Evolutionary conservation across 2,113 vertebrate species (phyloP).

Genomic region (Chroicocephalus ridibundus): DNA sequence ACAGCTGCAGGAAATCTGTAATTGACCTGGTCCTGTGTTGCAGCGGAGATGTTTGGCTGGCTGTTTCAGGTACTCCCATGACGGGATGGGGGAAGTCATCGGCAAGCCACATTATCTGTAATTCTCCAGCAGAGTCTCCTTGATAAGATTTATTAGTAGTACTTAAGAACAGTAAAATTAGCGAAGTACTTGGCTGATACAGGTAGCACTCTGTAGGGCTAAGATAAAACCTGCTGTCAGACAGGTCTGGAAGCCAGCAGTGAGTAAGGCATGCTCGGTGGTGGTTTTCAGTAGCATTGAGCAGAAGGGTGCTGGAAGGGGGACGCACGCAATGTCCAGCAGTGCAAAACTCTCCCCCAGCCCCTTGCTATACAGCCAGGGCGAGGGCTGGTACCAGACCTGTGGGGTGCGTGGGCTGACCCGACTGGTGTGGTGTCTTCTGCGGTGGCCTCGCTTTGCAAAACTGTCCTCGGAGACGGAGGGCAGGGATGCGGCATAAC

Average conservation of each 20-base stretch:
- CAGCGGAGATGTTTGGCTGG: neutral
- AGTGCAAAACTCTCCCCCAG: neutral
- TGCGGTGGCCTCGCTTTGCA: neutral
- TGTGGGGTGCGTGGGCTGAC: accelerated
- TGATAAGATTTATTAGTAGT: neutral
- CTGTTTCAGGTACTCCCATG: neutral
- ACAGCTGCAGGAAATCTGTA: constrained; percentile 18
- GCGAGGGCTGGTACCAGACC: neutral
- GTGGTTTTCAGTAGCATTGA: neutral
- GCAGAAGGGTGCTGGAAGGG: neutral
- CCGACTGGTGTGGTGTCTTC: neutral
- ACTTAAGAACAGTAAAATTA: neutral
- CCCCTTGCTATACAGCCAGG: neutral
- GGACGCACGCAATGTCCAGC: accelerated
- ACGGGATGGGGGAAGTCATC: neutral
- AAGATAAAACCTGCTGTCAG: neutral
- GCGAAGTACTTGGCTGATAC: neutral
- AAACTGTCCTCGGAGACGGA: neutral
- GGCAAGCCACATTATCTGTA: neutral
- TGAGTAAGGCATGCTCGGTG: neutral
- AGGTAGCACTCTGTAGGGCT: neutral
- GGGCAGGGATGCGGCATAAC: neutral
- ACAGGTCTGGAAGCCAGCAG: neutral
- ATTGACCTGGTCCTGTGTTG: neutral
- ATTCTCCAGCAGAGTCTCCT: neutral